Evolutionary conservation across 2,888 invertebrate genomes (phyloP).

Genomic region (Cheilosia urbana): DNA sequence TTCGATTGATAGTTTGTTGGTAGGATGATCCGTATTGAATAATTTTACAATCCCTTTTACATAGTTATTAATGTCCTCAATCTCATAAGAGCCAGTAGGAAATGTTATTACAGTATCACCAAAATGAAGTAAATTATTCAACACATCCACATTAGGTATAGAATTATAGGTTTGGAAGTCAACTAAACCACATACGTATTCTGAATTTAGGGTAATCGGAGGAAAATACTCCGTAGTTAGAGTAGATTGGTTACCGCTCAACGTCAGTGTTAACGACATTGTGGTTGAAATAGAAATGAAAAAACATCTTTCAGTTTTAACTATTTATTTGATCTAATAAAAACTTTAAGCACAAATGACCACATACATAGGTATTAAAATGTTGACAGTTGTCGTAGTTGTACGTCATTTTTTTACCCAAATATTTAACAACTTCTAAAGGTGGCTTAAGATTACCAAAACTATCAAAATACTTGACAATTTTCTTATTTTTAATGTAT

Average conservation of each 20-base stretch:
- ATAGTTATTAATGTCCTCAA: conserved; percentile 77
- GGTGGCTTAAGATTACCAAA: conserved; percentile 80
- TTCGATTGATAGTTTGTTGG: conserved; percentile 25
- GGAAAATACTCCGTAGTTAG: conserved; percentile 52
- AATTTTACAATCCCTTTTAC: not conserved
- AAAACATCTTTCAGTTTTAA: not conserved
- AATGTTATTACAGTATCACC: conserved; percentile 75
- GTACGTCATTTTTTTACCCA: conserved; percentile 74
- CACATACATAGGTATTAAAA: conserved; percentile 77
- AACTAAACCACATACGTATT: conserved; percentile 78
- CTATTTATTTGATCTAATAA: conserved; percentile 18
- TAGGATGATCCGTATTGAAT: not conserved
- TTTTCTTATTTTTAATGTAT: conserved; percentile 77
- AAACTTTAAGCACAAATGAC: conserved; percentile 78
- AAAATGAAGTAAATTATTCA: conserved; percentile 79
- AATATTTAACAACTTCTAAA: conserved; percentile 78
- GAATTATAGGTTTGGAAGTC: conserved; percentile 76
- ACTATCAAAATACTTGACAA: conserved; percentile 80
- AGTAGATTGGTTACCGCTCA: conserved; percentile 74
- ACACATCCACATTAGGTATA: conserved; percentile 80
- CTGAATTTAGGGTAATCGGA: conserved; percentile 50
- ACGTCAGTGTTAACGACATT: conserved; percentile 78
- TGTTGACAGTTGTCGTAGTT: conserved; percentile 78
- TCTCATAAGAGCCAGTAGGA: conserved; percentile 79
- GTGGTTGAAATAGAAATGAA: conserved; percentile 17